These are phyloP conservation scores for Hirtodrosophila alboralis DNA, from an alignment of 2,888 invertebrate species.

Conservation along the genomic window DNA sequence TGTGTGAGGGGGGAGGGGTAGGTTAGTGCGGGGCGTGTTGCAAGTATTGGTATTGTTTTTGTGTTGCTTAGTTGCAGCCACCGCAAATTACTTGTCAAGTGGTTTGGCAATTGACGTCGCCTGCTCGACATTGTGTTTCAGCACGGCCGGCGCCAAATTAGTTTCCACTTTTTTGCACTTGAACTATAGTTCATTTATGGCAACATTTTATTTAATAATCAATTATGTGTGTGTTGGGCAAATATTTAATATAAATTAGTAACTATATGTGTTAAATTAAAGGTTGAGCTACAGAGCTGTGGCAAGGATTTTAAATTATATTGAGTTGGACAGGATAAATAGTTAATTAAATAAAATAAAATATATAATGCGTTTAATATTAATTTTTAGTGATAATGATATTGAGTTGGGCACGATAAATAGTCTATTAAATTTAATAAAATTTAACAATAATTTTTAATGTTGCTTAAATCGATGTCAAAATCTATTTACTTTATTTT, in stretches of 20 bases:
- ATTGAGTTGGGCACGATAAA: too few relatives aligned
- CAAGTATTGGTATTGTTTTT: conserved; percentile 31
- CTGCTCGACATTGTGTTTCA: conserved; percentile 36
- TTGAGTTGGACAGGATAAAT: too few relatives aligned
- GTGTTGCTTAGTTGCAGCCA: conserved; percentile 48
- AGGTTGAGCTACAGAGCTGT: conserved; percentile 1
- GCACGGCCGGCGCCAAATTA: conserved; percentile 25
- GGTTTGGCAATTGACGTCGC: conserved; percentile 45
- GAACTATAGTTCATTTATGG: conserved; percentile 24
- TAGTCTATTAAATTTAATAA: too few relatives aligned
- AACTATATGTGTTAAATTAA: conserved; percentile 27
- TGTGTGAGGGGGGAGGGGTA: not conserved
- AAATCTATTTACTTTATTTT: too few relatives aligned
- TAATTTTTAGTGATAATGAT: too few relatives aligned
- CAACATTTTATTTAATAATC: conserved; percentile 51
- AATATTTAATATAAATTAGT: conserved; percentile 41
- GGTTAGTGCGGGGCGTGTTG: too few relatives aligned
- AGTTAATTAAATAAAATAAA: too few relatives aligned
- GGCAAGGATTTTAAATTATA: too few relatives aligned
- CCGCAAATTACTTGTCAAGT: conserved; percentile 58
- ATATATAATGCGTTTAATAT: too few relatives aligned
- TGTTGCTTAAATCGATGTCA: too few relatives aligned
- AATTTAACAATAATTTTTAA: too few relatives aligned
- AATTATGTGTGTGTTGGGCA: conserved; percentile 19
- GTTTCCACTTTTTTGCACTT: conserved; percentile 15